Evolutionary conservation across 2,797 vertebrate species (phyloP).

Genomic region (Neoniphon sammara): DNA sequence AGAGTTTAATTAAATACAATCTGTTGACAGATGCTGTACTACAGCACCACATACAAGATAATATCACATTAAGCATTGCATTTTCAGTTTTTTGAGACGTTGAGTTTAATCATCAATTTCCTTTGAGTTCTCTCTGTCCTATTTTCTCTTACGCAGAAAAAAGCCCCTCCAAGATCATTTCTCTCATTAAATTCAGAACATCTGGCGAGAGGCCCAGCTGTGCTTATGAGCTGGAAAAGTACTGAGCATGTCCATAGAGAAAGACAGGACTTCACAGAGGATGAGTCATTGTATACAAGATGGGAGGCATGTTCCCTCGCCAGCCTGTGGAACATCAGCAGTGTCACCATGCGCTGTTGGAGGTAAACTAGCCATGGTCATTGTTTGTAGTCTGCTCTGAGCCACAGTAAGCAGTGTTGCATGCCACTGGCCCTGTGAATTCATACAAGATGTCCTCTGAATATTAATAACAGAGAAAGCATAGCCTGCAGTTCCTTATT

Average conservation of each 20-base stretch:
- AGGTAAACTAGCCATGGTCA: constrained; percentile 63
- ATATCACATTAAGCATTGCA: constrained; percentile 9
- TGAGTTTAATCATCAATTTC: constrained; percentile 47
- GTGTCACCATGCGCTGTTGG: constrained; percentile 71
- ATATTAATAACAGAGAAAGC: constrained; percentile 71
- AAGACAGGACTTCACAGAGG: constrained; percentile 74
- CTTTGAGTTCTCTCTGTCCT: constrained; percentile 41
- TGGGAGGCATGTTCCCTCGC: constrained; percentile 68
- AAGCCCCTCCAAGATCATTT: constrained; percentile 62
- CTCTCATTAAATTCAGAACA: constrained; percentile 80
- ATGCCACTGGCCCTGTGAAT: constrained; percentile 59
- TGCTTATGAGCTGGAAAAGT: constrained; percentile 80
- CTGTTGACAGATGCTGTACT: constrained; percentile 16
- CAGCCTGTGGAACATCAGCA: constrained; percentile 73
- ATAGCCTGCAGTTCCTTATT: constrained; percentile 48
- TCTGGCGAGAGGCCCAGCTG: constrained; percentile 80
- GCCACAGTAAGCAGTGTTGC: constrained; percentile 47
- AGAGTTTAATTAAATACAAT: not conserved
- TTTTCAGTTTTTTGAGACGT: constrained; percentile 22
- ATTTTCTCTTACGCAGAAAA: constrained; percentile 52
- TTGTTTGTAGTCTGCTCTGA: constrained; percentile 59
- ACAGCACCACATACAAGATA: constrained; percentile 12
- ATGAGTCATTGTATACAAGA: constrained; percentile 80
- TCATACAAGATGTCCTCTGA: constrained; percentile 66
- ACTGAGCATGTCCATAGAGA: constrained; percentile 75